Conservation (phyloP, 1,140 invertebrate species). For the Scaptodrosophila lebanonensis region DNA sequence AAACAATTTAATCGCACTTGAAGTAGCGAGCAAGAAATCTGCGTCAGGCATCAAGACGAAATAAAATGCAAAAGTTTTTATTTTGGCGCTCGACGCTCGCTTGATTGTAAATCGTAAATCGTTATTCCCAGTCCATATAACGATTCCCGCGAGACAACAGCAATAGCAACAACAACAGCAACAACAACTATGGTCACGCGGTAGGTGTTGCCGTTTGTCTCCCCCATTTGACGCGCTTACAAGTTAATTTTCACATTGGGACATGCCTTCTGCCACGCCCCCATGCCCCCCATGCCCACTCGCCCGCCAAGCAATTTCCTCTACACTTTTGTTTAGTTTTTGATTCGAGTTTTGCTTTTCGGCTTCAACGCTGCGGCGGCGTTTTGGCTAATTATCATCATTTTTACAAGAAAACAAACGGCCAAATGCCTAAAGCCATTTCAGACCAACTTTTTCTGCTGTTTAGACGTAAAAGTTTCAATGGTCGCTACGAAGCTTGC, state of each 20-base stretch:
- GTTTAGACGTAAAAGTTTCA: constrained; percentile 45
- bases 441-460: constrained; percentile 35
- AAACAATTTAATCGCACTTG: constrained; percentile 73
- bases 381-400: constrained; percentile 70
- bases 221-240: constrained; percentile 40
- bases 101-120: constrained; percentile 70
- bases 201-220: constrained; percentile 16
- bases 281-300: background rate
- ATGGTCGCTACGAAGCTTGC: no score
- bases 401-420: constrained; percentile 33
- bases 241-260: constrained; percentile 75
- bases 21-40: constrained; percentile 53
- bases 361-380: constrained; percentile 12
- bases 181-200: constrained; percentile 24
- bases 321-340: constrained; percentile 69
- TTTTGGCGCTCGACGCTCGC: constrained; percentile 61
- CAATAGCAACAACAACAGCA: background rate
- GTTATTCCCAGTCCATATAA: no score
- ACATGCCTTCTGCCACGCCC: constrained; percentile 48
- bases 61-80: constrained; percentile 73
- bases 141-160: constrained; percentile 24
- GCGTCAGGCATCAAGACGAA: constrained; percentile 60
- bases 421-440: constrained; percentile 63
- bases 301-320: constrained; percentile 50
- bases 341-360: constrained; percentile 71